A percentile compares a stretch with the other conserved stretches of the same genome.
Conservation (phyloP, 2,113 vertebrate species). For the Brachyistius frenatus region DNA sequence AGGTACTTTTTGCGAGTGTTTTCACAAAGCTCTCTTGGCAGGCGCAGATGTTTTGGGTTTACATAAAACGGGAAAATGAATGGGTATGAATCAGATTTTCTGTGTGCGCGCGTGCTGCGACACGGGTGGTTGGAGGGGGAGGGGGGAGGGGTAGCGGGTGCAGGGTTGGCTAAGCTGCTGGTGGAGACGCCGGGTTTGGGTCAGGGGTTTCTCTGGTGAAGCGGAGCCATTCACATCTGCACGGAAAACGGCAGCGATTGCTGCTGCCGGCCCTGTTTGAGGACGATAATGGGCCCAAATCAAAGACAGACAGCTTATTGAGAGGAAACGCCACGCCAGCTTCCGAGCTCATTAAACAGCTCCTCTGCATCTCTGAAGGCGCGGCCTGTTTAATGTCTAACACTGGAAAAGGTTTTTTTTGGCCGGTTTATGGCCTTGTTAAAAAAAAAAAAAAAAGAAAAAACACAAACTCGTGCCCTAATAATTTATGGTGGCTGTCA, state of each 20-base stretch:
- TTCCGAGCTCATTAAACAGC: slow-evolving; percentile 80
- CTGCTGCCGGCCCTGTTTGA: slow-evolving; percentile 59
- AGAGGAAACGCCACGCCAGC: slow-evolving; percentile 74
- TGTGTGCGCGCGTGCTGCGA: slow-evolving; percentile 60
- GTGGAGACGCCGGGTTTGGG: slow-evolving; percentile 35
- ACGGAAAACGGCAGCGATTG: slow-evolving; percentile 44
- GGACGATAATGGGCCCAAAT: slow-evolving; percentile 80
- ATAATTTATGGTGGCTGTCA: slow-evolving; percentile 79
- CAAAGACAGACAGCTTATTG: slow-evolving; percentile 79
- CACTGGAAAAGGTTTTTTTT: slow-evolving; percentile 68
- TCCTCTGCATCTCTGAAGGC: slow-evolving; percentile 74
- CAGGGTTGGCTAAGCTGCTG: slow-evolving; percentile 25
- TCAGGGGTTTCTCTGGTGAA: slow-evolving; percentile 55
- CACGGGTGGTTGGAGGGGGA: slow-evolving; percentile 48
- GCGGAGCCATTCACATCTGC: slow-evolving; percentile 66
- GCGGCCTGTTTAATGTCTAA: slow-evolving; percentile 77
- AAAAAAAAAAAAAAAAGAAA: slow-evolving; percentile 57
- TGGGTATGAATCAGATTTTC: slow-evolving; percentile 74
- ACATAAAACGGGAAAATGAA: slow-evolving; percentile 69
- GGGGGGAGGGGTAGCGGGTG: not conserved
- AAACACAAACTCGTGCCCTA: slow-evolving; percentile 60
- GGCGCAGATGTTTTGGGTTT: slow-evolving; percentile 68
- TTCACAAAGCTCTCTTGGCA: slow-evolving; percentile 77
- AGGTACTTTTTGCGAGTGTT: slow-evolving; percentile 81
- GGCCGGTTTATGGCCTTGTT: slow-evolving; percentile 75